Conservation (phyloP, 2,113 vertebrate genomes). For the Engraulis encrasicolus region DNA sequence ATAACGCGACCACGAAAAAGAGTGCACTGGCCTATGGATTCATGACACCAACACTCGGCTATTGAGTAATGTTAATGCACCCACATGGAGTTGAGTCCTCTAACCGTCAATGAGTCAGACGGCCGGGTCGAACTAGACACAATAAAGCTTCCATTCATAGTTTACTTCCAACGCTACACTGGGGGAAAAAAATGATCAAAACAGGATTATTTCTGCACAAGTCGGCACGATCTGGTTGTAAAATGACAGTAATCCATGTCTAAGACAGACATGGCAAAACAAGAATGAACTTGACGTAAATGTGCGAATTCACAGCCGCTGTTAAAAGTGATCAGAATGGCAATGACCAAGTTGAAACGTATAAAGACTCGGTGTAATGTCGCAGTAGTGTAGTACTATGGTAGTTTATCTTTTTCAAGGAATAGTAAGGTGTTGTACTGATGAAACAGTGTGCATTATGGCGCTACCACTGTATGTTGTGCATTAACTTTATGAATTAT, state of each 20-base stretch:
- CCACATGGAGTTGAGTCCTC: neutral
- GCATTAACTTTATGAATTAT: too few relatives aligned
- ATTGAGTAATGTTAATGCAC: constrained; percentile 10
- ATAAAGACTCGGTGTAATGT: too few relatives aligned
- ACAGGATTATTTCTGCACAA: neutral
- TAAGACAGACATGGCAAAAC: neutral
- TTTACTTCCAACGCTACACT: neutral
- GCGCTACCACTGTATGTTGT: too few relatives aligned
- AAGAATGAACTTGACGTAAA: neutral
- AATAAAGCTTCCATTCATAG: constrained; percentile 6
- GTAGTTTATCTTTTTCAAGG: too few relatives aligned
- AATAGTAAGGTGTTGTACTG: too few relatives aligned
- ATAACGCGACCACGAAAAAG: neutral
- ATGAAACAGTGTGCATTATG: too few relatives aligned
- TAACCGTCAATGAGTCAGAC: neutral
- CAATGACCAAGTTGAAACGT: too few relatives aligned
- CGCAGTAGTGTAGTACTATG: too few relatives aligned
- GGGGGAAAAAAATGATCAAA: neutral
- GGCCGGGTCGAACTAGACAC: neutral
- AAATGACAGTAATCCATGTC: neutral
- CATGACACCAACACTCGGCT: constrained; percentile 4
- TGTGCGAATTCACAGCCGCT: too few relatives aligned
- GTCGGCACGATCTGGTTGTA: neutral
- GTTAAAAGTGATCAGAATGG: too few relatives aligned
- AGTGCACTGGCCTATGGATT: constrained; percentile 3